Conservation (phyloP, 2,113 vertebrate genomes). For the Aphelocoma coerulescens region DNA sequence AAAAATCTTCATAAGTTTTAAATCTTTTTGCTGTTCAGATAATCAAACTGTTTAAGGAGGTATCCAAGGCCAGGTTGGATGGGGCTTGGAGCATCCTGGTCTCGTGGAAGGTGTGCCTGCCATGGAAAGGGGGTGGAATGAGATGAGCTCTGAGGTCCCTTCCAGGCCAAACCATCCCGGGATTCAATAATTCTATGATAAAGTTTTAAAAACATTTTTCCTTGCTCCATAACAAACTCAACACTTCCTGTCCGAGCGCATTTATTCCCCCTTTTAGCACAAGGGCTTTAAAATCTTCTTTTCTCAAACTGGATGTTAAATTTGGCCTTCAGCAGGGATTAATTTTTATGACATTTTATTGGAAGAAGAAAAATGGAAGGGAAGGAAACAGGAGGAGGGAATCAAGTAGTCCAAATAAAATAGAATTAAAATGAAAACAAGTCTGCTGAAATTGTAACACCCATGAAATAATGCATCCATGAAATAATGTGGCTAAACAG, state of each 20-base stretch:
- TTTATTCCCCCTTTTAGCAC: neutral
- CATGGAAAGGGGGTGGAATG: neutral
- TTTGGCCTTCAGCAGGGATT: neutral
- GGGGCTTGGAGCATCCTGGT: neutral
- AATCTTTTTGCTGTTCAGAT: neutral
- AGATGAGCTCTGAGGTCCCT: neutral
- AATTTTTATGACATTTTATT: slow-evolving; percentile 16
- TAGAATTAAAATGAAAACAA: neutral
- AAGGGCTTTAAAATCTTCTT: neutral
- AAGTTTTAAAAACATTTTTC: neutral
- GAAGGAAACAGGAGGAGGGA: slow-evolving; percentile 19
- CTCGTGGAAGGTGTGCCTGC: neutral
- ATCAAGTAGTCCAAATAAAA: neutral
- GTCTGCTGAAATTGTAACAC: neutral
- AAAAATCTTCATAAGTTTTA: neutral
- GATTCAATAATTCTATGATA: neutral
- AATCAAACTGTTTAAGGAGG: neutral
- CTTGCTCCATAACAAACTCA: neutral
- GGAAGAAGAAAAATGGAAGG: neutral
- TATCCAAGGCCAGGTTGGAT: neutral
- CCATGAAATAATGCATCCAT: neutral
- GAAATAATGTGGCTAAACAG: neutral
- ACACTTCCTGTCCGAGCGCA: neutral
- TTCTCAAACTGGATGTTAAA: slow-evolving; percentile 20
- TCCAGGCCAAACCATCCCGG: neutral